phyloP scores from a whole-genome alignment of 1,140 invertebrate species.

The Prorops nasuta region DNA sequence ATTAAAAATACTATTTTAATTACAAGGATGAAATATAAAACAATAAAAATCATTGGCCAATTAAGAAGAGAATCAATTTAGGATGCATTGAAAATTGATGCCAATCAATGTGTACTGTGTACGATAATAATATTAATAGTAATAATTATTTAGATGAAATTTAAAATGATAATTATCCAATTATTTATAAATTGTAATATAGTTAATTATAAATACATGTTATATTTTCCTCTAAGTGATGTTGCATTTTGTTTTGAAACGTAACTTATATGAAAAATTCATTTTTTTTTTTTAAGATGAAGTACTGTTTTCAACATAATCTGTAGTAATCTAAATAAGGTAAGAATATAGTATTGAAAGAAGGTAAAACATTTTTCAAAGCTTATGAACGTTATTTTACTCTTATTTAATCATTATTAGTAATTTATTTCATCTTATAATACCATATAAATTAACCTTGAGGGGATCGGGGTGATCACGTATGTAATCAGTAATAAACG shows the following conservation, averaged over 20 bases:
- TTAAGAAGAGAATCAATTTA: neutral
- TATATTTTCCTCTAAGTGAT: slow-evolving; percentile 39
- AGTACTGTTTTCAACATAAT: too few relatives aligned
- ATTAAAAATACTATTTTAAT: neutral
- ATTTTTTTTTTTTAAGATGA: too few relatives aligned
- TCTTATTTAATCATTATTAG: neutral
- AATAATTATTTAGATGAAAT: neutral
- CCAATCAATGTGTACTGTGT: neutral
- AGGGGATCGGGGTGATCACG: too few relatives aligned
- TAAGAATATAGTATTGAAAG: too few relatives aligned
- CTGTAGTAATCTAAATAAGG: too few relatives aligned
- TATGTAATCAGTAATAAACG: neutral
- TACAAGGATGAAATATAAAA: neutral
- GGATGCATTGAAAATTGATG: neutral
- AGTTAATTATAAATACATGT: slow-evolving; percentile 31
- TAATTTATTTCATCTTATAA: neutral
- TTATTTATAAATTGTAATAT: slow-evolving; percentile 29
- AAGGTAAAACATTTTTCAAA: too few relatives aligned
- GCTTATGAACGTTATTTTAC: neutral
- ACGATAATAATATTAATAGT: neutral
- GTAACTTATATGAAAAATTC: too few relatives aligned
- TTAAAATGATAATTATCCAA: slow-evolving; percentile 22
- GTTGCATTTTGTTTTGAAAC: too few relatives aligned
- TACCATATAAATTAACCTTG: neutral
- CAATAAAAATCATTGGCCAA: neutral